These are phyloP conservation scores for Lepetodrilus schrolli DNA, from an alignment of 2,888 invertebrate genomes.

Conservation along the genomic window DNA sequence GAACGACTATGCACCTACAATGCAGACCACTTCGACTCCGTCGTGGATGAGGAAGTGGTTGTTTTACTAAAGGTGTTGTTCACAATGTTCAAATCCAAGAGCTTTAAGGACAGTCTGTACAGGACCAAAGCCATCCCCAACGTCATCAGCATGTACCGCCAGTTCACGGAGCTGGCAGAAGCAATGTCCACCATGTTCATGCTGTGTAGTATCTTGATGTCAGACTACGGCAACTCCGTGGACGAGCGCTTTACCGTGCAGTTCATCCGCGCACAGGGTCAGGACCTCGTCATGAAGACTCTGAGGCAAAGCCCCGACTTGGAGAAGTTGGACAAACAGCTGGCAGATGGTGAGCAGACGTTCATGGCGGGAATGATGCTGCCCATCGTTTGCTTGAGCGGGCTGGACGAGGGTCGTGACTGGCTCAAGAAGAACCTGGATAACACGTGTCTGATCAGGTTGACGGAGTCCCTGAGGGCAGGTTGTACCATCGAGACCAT, in stretches of 20 bases:
- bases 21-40: conserved; percentile 39
- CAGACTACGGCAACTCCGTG: conserved; percentile 40
- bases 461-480: conserved; percentile 5
- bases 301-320: conserved; percentile 43
- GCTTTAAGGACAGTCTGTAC: conserved; percentile 47
- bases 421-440: conserved; percentile 60
- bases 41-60: conserved; percentile 38
- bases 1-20: conserved; percentile 39
- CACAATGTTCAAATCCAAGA: conserved; percentile 38
- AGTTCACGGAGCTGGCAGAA: conserved; percentile 38
- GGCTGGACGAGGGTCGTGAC: conserved; percentile 48
- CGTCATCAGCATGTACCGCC: conserved; percentile 43
- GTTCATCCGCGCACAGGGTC: conserved; percentile 53
- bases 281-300: conserved; percentile 51
- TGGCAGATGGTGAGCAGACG: neutral
- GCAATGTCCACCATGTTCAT: conserved; percentile 38
- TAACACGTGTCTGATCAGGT: conserved; percentile 27
- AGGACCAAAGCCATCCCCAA: conserved; percentile 47
- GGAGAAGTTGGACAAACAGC: conserved; percentile 29
- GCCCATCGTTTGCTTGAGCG: conserved; percentile 55
- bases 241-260: conserved; percentile 56
- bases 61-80: conserved; percentile 41
- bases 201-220: conserved; percentile 50
- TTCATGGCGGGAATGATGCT: conserved; percentile 40
- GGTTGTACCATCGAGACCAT: neutral